phyloP scores from a whole-genome alignment of 2,113 vertebrate genomes.

The Nannobrachium achirus region DNA sequence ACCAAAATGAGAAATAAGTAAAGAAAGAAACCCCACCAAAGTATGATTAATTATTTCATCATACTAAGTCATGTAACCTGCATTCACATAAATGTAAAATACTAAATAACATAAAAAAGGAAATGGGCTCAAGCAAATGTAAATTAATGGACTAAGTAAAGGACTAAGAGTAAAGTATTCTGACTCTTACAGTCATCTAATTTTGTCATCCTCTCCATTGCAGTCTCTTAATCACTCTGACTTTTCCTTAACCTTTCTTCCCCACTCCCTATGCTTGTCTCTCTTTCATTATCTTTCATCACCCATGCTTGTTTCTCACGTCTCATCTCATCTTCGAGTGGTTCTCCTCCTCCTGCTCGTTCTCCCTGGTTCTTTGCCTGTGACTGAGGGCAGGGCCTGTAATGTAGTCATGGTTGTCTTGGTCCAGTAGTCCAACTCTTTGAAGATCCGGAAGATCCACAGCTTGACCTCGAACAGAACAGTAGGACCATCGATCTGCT shows the following conservation, averaged over 20 bases:
- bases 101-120: too few relatives aligned
- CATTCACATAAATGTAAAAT: too few relatives aligned
- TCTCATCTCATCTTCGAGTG: slow-evolving; percentile 38
- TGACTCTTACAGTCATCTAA: background rate
- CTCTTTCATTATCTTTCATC: slow-evolving; percentile 9
- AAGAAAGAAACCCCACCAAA: too few relatives aligned
- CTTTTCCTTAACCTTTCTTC: background rate
- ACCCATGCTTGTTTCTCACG: slow-evolving; percentile 10
- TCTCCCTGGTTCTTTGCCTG: slow-evolving; percentile 20
- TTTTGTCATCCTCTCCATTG: slow-evolving; percentile 9
- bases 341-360: slow-evolving; percentile 43
- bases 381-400: slow-evolving; percentile 29
- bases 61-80: too few relatives aligned
- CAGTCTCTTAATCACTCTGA: background rate
- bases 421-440: slow-evolving; percentile 77
- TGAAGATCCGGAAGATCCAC: slow-evolving; percentile 72
- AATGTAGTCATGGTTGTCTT: slow-evolving; percentile 55
- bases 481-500: slow-evolving; percentile 46
- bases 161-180: too few relatives aligned
- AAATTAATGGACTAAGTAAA: too few relatives aligned
- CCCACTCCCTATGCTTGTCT: background rate
- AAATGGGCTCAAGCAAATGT: too few relatives aligned
- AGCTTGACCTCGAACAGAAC: slow-evolving; percentile 70
- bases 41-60: too few relatives aligned
- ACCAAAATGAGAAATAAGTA: background rate